Base-by-base conservation (phyloP, 2,888 invertebrate genomes). In the Hirtodrosophila alboralis region DNA sequence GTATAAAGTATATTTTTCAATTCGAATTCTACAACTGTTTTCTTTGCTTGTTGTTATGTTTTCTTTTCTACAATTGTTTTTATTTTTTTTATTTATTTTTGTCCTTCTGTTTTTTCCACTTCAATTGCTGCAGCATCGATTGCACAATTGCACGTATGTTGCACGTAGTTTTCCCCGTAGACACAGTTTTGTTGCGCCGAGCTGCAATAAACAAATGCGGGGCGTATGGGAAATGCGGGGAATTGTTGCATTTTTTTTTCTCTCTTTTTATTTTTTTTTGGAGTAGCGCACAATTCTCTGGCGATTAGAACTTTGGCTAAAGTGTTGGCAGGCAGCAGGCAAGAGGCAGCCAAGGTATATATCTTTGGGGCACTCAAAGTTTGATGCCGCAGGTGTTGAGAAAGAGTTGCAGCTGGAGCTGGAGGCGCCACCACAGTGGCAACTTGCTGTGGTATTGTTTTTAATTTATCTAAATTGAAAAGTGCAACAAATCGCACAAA, bases 391-490 rank as follows among this genome's bases (percentile, higher is more conserved):
- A 6, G 23, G 23, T 23, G 23, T 3, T 1, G 23, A n/a, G n/a
- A n/a, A n/a, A n/a, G 8, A 37, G 37, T 30, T 45, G 36, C n/a
- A n/a, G n/a, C n/a, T n/a, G n/a, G n/a, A n/a, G 18, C 18, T n/a
- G n/a, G 18, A 18, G 34, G n/a, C 9, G 21, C 10, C 23, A 14
- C 26, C 49, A 23, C 47, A 67, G 52, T 48, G 38, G 70, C 45
- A 51, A 63, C 41, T 71, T 71, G 64, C 51, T 69, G 86, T 79
- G 84, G 86, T 59, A 75, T 83, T 75, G 80, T 75, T 83, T 79
- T 83, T 80, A 80, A 80, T 85, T 80, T 85, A 85, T 85, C 79
- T 80, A 83, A 80, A 85, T 80, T 80, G 79, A 81, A 84, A 84
- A 84, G 80, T 75, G 81, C 77, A 83, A 83, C 81, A 83, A 86